phyloP scores from a whole-genome alignment of 2,888 invertebrate species.

The Volucella zonaria region DNA sequence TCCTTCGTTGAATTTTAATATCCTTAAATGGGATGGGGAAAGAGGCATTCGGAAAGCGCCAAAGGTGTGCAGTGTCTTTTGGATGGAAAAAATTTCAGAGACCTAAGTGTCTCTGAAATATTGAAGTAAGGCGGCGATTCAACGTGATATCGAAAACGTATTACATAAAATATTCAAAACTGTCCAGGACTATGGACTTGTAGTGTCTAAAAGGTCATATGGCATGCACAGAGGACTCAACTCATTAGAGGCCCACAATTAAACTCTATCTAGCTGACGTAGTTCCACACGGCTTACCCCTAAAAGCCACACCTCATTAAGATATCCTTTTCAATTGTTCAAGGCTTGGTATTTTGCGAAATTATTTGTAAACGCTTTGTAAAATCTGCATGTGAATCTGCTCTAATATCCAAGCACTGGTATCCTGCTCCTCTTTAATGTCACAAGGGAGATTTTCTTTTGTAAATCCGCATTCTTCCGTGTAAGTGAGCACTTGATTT shows the following conservation, averaged over 20 bases:
- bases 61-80: background rate
- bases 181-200: conserved; percentile 43
- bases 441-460: conserved; percentile 10
- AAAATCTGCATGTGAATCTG: conserved; percentile 24
- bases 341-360: background rate
- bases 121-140: conserved; percentile 56
- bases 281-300: too few relatives aligned
- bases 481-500: conserved; percentile 45
- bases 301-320: background rate
- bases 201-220: background rate
- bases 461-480: conserved; percentile 38
- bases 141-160: conserved; percentile 60
- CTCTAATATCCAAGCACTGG: background rate
- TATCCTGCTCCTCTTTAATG: background rate
- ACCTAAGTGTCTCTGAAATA: conserved; percentile 55
- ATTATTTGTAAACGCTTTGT: background rate
- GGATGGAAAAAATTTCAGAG: conserved; percentile 38
- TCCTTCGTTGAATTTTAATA: conserved; percentile 67
- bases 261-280: too few relatives aligned
- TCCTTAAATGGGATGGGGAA: conserved; percentile 46
- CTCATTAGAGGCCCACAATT: too few relatives aligned
- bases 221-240: too few relatives aligned
- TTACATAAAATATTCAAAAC: conserved; percentile 66
- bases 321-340: background rate
- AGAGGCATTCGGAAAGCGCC: background rate